Conservation (phyloP, 2,797 vertebrate species). For the Sebastiscus tertius region DNA sequence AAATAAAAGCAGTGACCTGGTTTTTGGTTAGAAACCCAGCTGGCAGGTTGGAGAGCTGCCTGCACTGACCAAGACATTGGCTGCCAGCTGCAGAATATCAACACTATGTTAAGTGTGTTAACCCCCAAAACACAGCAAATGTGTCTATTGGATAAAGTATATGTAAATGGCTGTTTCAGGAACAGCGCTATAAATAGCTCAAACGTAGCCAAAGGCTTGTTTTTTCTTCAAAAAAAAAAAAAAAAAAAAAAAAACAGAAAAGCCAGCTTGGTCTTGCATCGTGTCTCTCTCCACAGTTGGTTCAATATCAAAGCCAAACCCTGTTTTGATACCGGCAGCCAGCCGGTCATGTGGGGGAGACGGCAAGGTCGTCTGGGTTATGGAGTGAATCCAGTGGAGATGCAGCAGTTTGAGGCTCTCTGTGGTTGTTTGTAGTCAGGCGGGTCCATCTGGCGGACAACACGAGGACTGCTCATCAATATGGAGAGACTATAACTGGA, state of each 20-base stretch:
- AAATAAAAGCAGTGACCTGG: constrained; percentile 7
- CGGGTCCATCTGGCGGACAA: constrained; percentile 75
- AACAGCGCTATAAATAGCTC: constrained; percentile 65
- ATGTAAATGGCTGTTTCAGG: constrained; percentile 51
- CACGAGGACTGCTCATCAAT: constrained; percentile 45
- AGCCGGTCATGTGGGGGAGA: constrained; percentile 42
- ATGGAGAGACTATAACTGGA: constrained; percentile 8
- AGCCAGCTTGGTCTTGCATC: constrained; percentile 13
- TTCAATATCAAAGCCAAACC: constrained; percentile 44
- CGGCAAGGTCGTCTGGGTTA: constrained; percentile 76
- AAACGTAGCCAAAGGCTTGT: constrained; percentile 36
- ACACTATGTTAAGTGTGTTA: neutral
- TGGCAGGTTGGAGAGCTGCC: neutral
- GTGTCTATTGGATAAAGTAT: constrained; percentile 28
- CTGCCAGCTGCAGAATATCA: constrained; percentile 32
- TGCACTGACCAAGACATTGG: constrained; percentile 22
- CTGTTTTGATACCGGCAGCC: constrained; percentile 29
- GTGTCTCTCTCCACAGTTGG: constrained; percentile 36
- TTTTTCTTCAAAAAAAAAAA: neutral
- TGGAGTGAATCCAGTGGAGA: constrained; percentile 47
- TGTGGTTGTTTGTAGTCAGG: constrained; percentile 57
- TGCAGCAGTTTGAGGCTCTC: constrained; percentile 35
- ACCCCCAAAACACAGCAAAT: neutral
- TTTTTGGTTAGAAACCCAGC: constrained; percentile 16
- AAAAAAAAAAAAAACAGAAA: neutral